Conservation (phyloP, 2,888 invertebrate species). For the Drosophila aldrichi region DNA sequence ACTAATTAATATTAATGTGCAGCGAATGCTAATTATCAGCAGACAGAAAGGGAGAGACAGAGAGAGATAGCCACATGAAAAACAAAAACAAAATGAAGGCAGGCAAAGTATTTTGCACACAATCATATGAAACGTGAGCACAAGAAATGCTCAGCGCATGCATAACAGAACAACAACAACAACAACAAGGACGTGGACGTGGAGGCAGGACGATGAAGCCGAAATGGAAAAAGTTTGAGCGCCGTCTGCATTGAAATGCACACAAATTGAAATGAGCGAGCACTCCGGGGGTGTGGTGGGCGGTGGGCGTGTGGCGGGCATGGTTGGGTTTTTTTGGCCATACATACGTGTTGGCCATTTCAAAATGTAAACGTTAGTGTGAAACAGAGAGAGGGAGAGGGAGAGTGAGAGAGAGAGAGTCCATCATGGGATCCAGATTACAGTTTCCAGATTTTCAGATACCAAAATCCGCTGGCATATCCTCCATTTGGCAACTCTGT, state of each 20-base stretch:
- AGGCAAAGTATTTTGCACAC: constrained; percentile 75
- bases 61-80: not conserved
- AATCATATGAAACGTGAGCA: constrained; percentile 74
- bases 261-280: constrained; percentile 72
- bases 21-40: constrained; percentile 79
- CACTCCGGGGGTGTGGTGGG: not conserved
- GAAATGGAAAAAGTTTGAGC: constrained; percentile 75
- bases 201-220: constrained; percentile 28
- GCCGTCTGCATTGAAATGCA: constrained; percentile 75
- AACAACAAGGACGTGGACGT: constrained; percentile 3
- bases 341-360: constrained; percentile 81
- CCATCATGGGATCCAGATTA: constrained; percentile 59
- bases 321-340: constrained; percentile 14
- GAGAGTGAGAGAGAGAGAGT: constrained; percentile 28
- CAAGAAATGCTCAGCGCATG: constrained; percentile 48
- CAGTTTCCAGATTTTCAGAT: constrained; percentile 12
- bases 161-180: constrained; percentile 50
- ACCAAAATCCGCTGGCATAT: constrained; percentile 25
- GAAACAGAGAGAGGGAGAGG: not conserved
- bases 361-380: constrained; percentile 73
- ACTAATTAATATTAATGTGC: constrained; percentile 83
- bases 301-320: not conserved
- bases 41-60: not conserved
- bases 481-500: constrained; percentile 52
- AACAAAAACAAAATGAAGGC: constrained; percentile 26